A percentile compares a stretch with the other conserved stretches of the same genome.
Evolutionary conservation across 2,888 invertebrate species (phyloP).

Genomic region (Eugnorisma glareosa): DNA sequence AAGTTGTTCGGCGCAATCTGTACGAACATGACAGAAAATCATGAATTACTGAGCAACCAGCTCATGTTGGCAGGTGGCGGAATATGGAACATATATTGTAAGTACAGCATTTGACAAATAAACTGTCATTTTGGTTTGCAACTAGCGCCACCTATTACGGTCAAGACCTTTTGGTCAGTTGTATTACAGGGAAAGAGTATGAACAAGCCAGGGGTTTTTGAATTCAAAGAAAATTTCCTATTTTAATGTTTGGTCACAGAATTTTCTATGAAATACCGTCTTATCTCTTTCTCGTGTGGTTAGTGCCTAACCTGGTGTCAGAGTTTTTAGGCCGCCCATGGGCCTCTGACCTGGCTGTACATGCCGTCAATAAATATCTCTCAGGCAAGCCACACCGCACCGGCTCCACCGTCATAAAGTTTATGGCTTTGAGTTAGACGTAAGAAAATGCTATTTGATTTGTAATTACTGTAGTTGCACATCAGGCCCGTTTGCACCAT

Average conservation of each 20-base stretch:
- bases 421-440: background rate
- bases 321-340: no score
- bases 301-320: no score
- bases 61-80: conserved; percentile 1
- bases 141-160: background rate
- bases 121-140: background rate
- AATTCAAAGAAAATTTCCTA: conserved; percentile 10
- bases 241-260: conserved; percentile 1
- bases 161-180: conserved; percentile 11
- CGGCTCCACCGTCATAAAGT: no score
- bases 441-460: background rate
- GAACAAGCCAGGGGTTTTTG: background rate
- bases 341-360: no score
- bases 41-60: conserved; percentile 48
- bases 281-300: no score
- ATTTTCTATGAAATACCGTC: conserved; percentile 11
- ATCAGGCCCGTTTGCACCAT: background rate
- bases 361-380: no score
- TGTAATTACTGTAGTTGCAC: background rate
- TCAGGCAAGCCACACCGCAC: no score
- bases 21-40: conserved; percentile 41
- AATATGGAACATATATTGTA: background rate
- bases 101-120: conserved; percentile 4
- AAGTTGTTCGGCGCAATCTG: conserved; percentile 47
- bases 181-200: background rate